phyloP scores from a whole-genome alignment of 2,113 vertebrate genomes.

The Orientallactaga bullata region DNA sequence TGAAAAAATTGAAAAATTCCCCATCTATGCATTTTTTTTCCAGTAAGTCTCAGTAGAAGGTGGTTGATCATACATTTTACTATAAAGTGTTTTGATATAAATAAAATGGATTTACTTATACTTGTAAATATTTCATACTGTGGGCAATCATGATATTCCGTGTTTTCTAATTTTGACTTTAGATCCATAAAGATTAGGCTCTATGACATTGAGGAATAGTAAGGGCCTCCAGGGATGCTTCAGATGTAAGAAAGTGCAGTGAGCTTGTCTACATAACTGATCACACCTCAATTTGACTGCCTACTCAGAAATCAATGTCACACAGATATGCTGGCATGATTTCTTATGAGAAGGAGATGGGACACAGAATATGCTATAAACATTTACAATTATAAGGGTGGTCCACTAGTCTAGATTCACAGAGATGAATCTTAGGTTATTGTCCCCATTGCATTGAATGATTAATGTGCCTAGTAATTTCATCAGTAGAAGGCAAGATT shows the following conservation, averaged over 20 bases:
- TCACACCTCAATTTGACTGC: slow-evolving; percentile 90
- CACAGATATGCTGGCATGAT: neutral
- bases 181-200: slow-evolving; percentile 91
- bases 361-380: slow-evolving; percentile 38
- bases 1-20: neutral
- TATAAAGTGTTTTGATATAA: neutral
- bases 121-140: slow-evolving; percentile 68
- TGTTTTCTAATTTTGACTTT: slow-evolving; percentile 88
- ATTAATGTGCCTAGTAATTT: slow-evolving; percentile 59
- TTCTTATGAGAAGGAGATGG: slow-evolving; percentile 59
- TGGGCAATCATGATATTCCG: slow-evolving; percentile 84
- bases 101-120: slow-evolving; percentile 25
- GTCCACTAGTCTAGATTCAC: slow-evolving; percentile 32
- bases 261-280: slow-evolving; percentile 92
- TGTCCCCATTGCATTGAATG: slow-evolving; percentile 56
- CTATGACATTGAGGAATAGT: slow-evolving; percentile 91
- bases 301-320: slow-evolving; percentile 88
- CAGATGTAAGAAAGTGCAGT: slow-evolving; percentile 89
- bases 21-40: neutral
- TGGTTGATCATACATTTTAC: neutral
- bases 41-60: neutral
- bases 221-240: slow-evolving; percentile 91
- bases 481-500: neutral
- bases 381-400: slow-evolving; percentile 45
- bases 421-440: slow-evolving; percentile 58